phyloP scores from a whole-genome alignment of 2,113 vertebrate genomes.

The Myocastor coypus region DNA sequence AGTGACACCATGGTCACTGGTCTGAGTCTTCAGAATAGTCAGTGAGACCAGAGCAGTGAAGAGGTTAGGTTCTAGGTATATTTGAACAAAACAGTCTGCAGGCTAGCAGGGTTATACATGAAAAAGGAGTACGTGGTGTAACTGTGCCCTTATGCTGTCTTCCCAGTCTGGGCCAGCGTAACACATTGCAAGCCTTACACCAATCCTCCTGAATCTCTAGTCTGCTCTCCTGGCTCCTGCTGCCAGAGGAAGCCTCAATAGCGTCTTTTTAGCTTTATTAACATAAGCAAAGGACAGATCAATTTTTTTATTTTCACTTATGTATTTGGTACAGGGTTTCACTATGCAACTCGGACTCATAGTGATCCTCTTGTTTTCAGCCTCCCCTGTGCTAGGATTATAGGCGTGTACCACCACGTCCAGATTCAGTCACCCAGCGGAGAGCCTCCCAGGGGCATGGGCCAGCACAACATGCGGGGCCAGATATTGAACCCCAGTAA shows the following conservation, averaged over 20 bases:
- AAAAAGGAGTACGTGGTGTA: background rate
- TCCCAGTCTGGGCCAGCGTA: background rate
- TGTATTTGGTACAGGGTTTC: no score
- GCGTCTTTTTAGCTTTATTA: background rate
- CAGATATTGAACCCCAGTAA: no score
- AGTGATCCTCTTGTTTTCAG: no score
- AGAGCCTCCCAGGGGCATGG: no score
- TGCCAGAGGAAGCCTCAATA: background rate
- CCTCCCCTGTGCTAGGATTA: no score
- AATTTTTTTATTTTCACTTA: background rate
- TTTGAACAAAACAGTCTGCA: background rate
- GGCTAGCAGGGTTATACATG: background rate
- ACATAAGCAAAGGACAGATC: background rate
- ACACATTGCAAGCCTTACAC: background rate
- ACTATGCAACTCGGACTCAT: no score
- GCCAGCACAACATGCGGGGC: no score
- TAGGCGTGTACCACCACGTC: no score
- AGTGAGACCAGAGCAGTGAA: background rate
- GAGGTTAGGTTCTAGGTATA: fast-evolving
- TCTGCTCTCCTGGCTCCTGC: background rate
- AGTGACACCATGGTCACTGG: background rate
- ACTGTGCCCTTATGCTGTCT: background rate
- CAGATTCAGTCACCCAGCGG: no score
- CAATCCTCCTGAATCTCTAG: background rate
- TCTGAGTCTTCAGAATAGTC: background rate